Conservation (phyloP, 2,113 vertebrate genomes). For the Crotalus helleri region DNA sequence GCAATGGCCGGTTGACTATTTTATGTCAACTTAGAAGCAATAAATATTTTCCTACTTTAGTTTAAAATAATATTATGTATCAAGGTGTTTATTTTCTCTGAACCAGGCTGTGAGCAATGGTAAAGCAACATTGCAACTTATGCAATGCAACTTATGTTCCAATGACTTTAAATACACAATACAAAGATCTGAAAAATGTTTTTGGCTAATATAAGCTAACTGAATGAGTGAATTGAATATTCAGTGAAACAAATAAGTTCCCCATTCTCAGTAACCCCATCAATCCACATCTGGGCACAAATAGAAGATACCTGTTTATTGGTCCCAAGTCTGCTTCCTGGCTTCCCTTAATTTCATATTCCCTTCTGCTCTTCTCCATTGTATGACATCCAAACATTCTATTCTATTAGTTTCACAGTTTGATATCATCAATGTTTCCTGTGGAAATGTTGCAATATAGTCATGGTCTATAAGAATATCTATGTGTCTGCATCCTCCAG, state of each 20-base stretch:
- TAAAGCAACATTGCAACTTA: neutral
- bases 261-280: neutral
- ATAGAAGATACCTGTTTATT: neutral
- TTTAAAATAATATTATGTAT: neutral
- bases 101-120: neutral
- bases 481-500: neutral
- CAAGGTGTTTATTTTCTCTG: neutral
- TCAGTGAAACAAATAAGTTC: neutral
- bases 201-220: neutral
- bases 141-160: neutral
- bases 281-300: neutral
- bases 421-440: neutral
- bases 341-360: neutral
- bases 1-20: neutral
- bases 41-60: neutral
- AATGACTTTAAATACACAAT: neutral
- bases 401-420: neutral
- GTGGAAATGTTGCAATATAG: neutral
- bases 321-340: neutral
- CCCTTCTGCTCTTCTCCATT: neutral
- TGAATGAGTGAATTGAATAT: neutral
- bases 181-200: neutral
- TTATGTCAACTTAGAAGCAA: neutral
- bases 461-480: neutral
- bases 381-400: neutral